These are phyloP conservation scores for Adelognathus sp. DNA, from an alignment of 2,888 invertebrate genomes.

Conservation along the genomic window DNA sequence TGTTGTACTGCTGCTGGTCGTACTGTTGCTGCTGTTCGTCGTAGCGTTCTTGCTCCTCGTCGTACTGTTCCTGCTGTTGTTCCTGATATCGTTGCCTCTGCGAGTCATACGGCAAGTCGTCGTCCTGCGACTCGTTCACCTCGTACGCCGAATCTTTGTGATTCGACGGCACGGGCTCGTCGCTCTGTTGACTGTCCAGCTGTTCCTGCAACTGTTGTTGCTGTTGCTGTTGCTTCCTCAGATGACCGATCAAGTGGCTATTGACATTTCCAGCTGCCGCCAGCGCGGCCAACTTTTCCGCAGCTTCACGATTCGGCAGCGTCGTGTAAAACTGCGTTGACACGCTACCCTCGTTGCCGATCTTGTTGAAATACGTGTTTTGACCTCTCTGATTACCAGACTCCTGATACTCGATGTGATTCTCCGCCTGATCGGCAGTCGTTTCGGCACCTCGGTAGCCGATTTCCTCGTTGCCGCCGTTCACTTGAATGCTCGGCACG, in stretches of 20 bases:
- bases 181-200: constrained; percentile 59
- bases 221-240: constrained; percentile 67
- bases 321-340: constrained; percentile 82
- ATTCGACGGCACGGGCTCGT: constrained; percentile 70
- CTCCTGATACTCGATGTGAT: constrained; percentile 75
- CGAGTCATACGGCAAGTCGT: constrained; percentile 72
- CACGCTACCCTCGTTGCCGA: constrained; percentile 74
- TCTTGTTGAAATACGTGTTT: constrained; percentile 82
- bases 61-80: constrained; percentile 74
- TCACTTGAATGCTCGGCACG: constrained; percentile 13
- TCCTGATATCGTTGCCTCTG: constrained; percentile 71
- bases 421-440: constrained; percentile 70
- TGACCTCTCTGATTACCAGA: constrained; percentile 62
- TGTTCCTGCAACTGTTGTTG: constrained; percentile 70
- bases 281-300: constrained; percentile 84
- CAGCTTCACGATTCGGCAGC: constrained; percentile 85
- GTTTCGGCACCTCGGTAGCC: constrained; percentile 60
- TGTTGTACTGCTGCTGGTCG: constrained; percentile 55
- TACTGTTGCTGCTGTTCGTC: constrained; percentile 53
- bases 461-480: constrained; percentile 54
- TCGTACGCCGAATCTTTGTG: constrained; percentile 72
- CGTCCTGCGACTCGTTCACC: constrained; percentile 65
- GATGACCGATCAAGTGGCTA: constrained; percentile 73
- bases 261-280: constrained; percentile 84
- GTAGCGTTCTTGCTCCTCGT: constrained; percentile 45